A percentile compares a stretch with the other conserved stretches of the same genome.
Conservation (phyloP, 2,888 invertebrate genomes). For the Athalia circularis region DNA sequence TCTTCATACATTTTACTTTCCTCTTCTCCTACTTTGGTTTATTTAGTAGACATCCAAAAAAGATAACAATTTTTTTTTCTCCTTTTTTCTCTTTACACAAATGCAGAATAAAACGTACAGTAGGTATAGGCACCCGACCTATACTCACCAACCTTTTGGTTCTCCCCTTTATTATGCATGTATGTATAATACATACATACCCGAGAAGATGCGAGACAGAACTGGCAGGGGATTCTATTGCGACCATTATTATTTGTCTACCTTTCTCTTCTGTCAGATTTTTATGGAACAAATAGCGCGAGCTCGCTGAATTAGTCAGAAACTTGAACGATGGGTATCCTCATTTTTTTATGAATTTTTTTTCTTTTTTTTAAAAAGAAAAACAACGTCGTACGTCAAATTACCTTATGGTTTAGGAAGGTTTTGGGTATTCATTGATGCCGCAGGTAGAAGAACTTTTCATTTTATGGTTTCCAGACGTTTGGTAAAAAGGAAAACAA, state of each 20-base stretch:
- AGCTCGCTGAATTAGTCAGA: slow-evolving; percentile 27
- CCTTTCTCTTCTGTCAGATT: slow-evolving; percentile 32
- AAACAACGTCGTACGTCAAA: slow-evolving; percentile 1
- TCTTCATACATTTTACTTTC: too few relatives aligned
- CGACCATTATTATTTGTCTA: slow-evolving; percentile 21
- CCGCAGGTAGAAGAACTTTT: not conserved
- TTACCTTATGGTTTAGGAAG: not conserved
- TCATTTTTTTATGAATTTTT: not conserved
- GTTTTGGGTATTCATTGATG: not conserved
- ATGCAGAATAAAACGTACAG: too few relatives aligned
- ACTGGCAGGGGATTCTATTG: slow-evolving; percentile 4
- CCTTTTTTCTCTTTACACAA: too few relatives aligned
- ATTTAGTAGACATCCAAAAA: too few relatives aligned
- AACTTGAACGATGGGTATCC: slow-evolving; percentile 10
- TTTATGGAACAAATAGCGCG: slow-evolving; percentile 33
- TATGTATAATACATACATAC: not conserved
- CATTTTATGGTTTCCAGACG: slow-evolving; percentile 7
- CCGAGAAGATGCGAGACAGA: slow-evolving; percentile 9
- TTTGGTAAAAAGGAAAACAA: not conserved
- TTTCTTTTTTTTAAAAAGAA: not conserved
- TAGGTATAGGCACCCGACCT: not conserved
- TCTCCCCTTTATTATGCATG: not conserved
- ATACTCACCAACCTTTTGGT: not conserved
- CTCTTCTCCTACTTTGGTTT: too few relatives aligned
- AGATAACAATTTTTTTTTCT: too few relatives aligned